These are phyloP conservation scores for Epizoanthus rinbou DNA, from an alignment of 92 coral and sea anemone species.

Conservation along the genomic window DNA sequence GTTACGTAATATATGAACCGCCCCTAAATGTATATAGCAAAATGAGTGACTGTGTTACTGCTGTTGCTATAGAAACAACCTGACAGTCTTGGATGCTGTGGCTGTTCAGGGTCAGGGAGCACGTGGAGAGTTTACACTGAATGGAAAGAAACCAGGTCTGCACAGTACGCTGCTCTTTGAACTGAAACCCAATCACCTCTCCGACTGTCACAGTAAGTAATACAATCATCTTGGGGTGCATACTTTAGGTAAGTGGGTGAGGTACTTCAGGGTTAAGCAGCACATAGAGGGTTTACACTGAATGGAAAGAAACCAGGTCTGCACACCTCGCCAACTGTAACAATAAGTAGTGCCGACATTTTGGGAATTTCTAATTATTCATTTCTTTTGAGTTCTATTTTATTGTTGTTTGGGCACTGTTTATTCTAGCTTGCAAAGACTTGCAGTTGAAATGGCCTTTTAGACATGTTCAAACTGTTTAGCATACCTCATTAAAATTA, in stretches of 20 bases:
- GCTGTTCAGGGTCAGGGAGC: slow-evolving; percentile 98
- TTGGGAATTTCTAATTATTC: not conserved
- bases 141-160: slow-evolving; percentile 87
- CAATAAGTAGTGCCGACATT: slow-evolving; percentile 59
- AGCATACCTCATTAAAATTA: too few relatives aligned
- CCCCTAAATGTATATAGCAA: not conserved
- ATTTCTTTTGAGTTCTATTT: too few relatives aligned
- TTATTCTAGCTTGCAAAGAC: too few relatives aligned
- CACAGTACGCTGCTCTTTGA: slow-evolving; percentile 90
- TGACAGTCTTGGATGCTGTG: slow-evolving; percentile 90
- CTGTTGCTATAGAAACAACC: slow-evolving; percentile 72
- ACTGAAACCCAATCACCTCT: slow-evolving; percentile 78
- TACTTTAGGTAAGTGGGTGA: not conserved
- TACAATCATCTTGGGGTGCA: not conserved
- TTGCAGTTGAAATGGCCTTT: too few relatives aligned
- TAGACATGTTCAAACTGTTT: too few relatives aligned
- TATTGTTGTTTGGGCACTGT: too few relatives aligned
- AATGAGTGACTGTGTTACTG: not conserved
- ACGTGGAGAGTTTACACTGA: slow-evolving; percentile 91
- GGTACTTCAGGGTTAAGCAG: slow-evolving; percentile 77
- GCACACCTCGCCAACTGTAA: slow-evolving; percentile 87
- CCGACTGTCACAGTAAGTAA: slow-evolving; percentile 91
- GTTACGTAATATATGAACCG: not conserved
- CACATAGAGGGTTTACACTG: slow-evolving; percentile 87
- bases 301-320: slow-evolving; percentile 93